Base-by-base conservation (phyloP, 2,888 invertebrate species). In the Drosophila paracracens region DNA sequence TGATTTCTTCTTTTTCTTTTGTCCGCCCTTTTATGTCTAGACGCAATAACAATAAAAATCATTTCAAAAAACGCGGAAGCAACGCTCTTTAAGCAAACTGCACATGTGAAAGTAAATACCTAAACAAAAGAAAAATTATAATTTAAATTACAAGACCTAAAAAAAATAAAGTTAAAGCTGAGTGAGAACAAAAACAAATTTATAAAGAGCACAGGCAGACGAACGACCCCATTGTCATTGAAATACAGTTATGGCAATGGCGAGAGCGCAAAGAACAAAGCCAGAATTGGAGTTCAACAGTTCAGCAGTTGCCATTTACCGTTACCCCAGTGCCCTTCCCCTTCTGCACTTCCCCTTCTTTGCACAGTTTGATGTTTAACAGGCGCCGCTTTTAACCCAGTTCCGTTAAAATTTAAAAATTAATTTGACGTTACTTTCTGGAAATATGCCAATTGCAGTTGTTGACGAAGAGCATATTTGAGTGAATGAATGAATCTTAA, bases 211-310 rank as follows among this genome's bases (percentile, higher is more conserved):
- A 16, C 36, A 11, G 61, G 40, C 70, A 72, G 74, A 65, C 64
- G 77, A 7, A 7, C 54, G 86, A 83, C 83, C 87, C 80, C 88
- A 83, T 86, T 86, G 88, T 80, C 82, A 87, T 85, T 87, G 82
- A 81, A 88, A 79, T 82, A 86, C 89, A 88, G 89, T 86, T 84
- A 86, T 67, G 71, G 52, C 63, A 33, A 38, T 64, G 60, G 38
- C 51, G 63, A 46, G 46, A 35, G 53, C 52, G 31, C 52, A 18
- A 56, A 63, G 76, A 70, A 78, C 71, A 67, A 74, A 59, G 48
- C 27, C 59, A 57, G 46, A 51, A 40, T 31, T 51, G 54, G 60
- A 77, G 78, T 70, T 74, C 75, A 75, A 35, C 70, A 52, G 68
- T 56, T 61, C 57, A 46, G 43, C 63, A 57, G 72, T 70, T 53